A percentile compares a stretch with the other conserved stretches of the same genome.
phyloP scores from a whole-genome alignment of 2,113 vertebrate genomes.

The Amblyornis subalaris region DNA sequence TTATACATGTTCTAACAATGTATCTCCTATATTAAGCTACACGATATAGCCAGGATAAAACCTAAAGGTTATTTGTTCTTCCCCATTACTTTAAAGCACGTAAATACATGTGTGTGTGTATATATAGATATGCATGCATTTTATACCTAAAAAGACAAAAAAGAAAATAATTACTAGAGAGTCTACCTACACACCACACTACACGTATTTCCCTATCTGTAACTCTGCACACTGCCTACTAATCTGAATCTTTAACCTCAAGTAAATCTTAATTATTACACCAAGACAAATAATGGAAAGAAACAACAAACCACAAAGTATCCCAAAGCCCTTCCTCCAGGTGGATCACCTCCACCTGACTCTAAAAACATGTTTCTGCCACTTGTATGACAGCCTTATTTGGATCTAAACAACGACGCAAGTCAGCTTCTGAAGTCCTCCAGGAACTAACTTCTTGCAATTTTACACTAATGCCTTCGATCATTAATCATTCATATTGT shows the following conservation, averaged over 20 bases:
- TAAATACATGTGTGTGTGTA: rapidly evolving
- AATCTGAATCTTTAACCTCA: background rate
- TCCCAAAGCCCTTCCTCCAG: background rate
- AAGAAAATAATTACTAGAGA: background rate
- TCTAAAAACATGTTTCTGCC: background rate
- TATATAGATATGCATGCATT: background rate
- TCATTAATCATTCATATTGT: background rate
- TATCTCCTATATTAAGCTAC: background rate
- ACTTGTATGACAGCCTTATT: background rate
- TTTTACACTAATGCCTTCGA: background rate
- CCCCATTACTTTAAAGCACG: background rate
- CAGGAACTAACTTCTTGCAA: background rate
- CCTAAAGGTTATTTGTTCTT: background rate
- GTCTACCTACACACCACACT: background rate
- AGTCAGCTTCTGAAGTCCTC: background rate
- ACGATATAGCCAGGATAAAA: background rate
- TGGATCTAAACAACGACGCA: background rate
- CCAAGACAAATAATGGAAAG: background rate
- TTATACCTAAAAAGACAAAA: background rate
- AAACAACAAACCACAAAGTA: background rate
- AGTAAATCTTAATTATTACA: background rate
- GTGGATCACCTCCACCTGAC: background rate
- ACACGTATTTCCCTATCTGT: background rate
- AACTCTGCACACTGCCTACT: background rate
- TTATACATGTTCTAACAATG: background rate